Evolutionary conservation across 2,888 invertebrate genomes (phyloP).

Genomic region (Meiosimyza platycephala): DNA sequence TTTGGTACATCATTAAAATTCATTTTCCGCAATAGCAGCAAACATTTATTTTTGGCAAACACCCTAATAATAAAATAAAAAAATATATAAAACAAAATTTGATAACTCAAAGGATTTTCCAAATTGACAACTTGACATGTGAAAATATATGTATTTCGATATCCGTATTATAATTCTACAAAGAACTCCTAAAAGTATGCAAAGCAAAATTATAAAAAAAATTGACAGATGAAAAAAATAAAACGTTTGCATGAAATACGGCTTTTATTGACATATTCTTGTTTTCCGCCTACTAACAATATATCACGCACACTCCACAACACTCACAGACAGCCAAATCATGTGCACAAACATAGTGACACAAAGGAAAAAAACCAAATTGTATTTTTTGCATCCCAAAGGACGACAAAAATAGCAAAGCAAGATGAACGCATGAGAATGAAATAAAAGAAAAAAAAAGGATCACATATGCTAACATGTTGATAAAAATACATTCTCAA

Average conservation of each 20-base stretch:
- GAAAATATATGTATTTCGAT: constrained; percentile 13
- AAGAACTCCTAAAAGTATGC: background rate
- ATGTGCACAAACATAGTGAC: background rate
- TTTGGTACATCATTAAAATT: too few species aligned
- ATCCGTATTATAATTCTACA: background rate
- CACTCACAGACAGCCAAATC: constrained; percentile 12
- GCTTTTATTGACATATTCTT: constrained; percentile 20
- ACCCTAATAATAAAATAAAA: background rate
- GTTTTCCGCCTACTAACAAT: constrained; percentile 5
- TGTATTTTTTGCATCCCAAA: constrained; percentile 2
- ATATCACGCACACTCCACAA: background rate
- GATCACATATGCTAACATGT: background rate
- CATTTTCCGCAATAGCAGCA: too few species aligned
- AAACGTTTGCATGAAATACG: background rate
- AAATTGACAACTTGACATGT: constrained; percentile 22
- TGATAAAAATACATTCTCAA: background rate
- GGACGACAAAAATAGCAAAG: background rate
- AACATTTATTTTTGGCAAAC: too few species aligned
- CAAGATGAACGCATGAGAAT: background rate
- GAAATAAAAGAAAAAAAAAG: background rate
- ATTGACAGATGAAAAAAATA: background rate
- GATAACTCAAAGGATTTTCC: constrained; percentile 6
- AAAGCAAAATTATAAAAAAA: background rate
- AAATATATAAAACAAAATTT: background rate
- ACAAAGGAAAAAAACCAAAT: background rate